A percentile compares a stretch with the other conserved stretches of the same genome.
Conservation (phyloP, 2,113 vertebrate species). For the Anguilla japonica region DNA sequence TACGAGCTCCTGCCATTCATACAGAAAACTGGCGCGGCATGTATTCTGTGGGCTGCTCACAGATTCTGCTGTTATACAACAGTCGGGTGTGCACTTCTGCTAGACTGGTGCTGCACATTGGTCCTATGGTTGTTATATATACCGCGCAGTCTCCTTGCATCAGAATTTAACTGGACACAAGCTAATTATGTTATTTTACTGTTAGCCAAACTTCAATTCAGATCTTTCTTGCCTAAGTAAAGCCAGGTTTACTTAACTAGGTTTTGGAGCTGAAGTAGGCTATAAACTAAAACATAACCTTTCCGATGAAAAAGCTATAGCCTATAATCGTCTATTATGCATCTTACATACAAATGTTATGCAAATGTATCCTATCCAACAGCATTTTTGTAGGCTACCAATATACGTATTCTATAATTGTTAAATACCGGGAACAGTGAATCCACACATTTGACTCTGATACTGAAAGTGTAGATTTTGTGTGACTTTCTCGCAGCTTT, state of each 20-base stretch:
- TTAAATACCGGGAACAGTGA: too few species aligned
- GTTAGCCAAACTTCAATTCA: background rate
- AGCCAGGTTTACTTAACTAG: background rate
- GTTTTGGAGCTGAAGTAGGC: background rate
- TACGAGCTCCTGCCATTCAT: background rate
- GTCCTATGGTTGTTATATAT: background rate
- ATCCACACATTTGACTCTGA: too few species aligned
- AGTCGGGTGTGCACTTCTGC: background rate
- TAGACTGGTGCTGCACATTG: background rate
- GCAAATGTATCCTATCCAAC: too few species aligned
- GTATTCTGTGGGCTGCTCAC: background rate
- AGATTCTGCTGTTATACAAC: background rate
- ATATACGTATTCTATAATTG: too few species aligned
- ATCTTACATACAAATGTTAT: too few species aligned
- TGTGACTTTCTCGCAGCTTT: too few species aligned
- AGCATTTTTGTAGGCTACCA: too few species aligned
- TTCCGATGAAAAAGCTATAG: too few species aligned
- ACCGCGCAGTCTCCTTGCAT: background rate
- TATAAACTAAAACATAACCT: too few species aligned
- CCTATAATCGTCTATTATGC: too few species aligned
- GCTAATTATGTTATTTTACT: background rate
- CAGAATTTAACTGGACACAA: background rate
- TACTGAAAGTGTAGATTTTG: too few species aligned
- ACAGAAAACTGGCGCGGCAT: background rate
- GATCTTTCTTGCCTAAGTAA: background rate